These are phyloP conservation scores for Tuberolachnus salignus DNA, from an alignment of 2,888 invertebrate species.

Conservation along the genomic window DNA sequence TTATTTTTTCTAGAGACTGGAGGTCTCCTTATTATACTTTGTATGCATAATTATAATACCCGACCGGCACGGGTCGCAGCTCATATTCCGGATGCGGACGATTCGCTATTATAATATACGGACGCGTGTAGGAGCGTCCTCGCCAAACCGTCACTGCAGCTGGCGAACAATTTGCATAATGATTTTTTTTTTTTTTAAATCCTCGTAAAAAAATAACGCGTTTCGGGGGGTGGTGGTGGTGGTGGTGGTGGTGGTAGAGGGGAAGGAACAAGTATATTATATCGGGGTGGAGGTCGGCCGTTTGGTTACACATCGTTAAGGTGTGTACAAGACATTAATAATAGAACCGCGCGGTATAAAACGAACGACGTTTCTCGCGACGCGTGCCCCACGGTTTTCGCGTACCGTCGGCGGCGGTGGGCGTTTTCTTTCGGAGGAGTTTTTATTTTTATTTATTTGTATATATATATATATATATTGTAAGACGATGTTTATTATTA, in stretches of 20 bases:
- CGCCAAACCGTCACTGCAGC: constrained; percentile 4
- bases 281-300: not conserved
- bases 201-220: not conserved
- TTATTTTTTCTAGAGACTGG: too few species aligned
- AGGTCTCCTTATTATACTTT: too few species aligned
- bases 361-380: not conserved
- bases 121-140: not conserved
- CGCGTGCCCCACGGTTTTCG: constrained; percentile 46
- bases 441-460: not conserved
- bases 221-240: too few species aligned
- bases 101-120: not conserved
- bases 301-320: not conserved
- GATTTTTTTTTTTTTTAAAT: too few species aligned
- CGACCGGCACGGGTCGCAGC: too few species aligned
- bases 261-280: not conserved
- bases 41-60: too few species aligned
- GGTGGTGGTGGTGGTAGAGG: too few species aligned
- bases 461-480: not conserved
- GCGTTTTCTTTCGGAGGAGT: constrained; percentile 11
- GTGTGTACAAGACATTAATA: not conserved
- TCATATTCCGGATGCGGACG: constrained; percentile 29
- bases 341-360: not conserved
- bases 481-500: not conserved
- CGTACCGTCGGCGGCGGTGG: constrained; percentile 29
- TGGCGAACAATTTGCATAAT: constrained; percentile 24